Conservation (phyloP, 2,797 vertebrate genomes). For the Atherinosoma microstoma region DNA sequence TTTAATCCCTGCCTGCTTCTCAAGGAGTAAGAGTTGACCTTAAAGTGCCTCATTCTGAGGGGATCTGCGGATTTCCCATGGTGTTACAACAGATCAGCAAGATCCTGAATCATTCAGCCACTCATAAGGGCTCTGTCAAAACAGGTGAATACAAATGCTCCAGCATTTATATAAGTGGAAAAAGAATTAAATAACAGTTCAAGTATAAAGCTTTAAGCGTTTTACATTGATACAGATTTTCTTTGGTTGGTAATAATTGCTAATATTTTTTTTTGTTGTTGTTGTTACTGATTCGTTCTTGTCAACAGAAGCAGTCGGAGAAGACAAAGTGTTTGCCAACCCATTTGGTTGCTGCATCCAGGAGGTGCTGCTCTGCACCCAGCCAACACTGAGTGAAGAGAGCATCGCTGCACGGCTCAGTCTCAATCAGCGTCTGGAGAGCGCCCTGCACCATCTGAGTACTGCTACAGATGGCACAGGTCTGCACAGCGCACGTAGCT, state of each 20-base stretch:
- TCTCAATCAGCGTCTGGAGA: constrained; percentile 87
- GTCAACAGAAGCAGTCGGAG: constrained; percentile 82
- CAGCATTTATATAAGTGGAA: background rate
- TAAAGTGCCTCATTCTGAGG: constrained; percentile 76
- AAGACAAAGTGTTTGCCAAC: constrained; percentile 77
- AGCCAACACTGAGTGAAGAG: constrained; percentile 88
- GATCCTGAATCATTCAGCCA: constrained; percentile 87
- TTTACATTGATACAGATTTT: background rate
- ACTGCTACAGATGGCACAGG: constrained; percentile 81
- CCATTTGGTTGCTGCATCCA: constrained; percentile 87
- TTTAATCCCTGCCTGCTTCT: constrained; percentile 21
- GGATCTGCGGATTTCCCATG: constrained; percentile 89
- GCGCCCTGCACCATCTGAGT: constrained; percentile 82
- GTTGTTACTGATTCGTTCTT: background rate
- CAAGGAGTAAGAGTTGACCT: constrained; percentile 85
- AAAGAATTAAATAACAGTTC: background rate
- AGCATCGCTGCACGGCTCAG: constrained; percentile 81
- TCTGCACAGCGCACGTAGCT: constrained; percentile 53
- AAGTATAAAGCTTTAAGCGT: background rate
- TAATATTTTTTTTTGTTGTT: background rate
- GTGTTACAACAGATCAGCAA: constrained; percentile 93
- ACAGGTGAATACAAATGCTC: constrained; percentile 60
- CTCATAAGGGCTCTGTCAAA: constrained; percentile 74
- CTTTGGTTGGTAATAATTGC: background rate
- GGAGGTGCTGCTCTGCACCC: constrained; percentile 89